Conservation (phyloP, 2,888 invertebrate genomes). For the Athetis lepigone region DNA sequence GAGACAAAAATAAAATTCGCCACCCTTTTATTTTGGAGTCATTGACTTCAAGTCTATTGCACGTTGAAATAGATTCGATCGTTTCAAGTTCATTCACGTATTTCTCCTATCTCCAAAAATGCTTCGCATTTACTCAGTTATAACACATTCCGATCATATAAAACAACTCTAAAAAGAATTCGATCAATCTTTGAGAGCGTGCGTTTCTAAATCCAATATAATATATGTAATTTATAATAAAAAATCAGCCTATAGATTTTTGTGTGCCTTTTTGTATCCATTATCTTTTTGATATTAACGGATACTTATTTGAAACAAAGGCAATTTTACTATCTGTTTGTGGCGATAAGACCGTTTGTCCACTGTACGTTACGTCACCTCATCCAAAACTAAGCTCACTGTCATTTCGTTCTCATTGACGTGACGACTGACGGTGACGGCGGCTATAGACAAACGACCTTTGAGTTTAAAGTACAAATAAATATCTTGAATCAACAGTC, state of each 20-base stretch:
- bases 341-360: too few relatives aligned
- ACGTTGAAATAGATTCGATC: constrained; percentile 39
- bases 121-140: constrained; percentile 28
- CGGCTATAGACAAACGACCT: too few relatives aligned
- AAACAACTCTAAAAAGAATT: constrained; percentile 27
- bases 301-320: too few relatives aligned
- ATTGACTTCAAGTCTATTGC: constrained; percentile 42
- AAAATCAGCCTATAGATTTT: background rate
- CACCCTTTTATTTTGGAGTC: constrained; percentile 28
- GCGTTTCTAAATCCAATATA: constrained; percentile 18
- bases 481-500: too few relatives aligned
- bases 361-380: too few relatives aligned
- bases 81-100: constrained; percentile 48
- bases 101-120: constrained; percentile 35
- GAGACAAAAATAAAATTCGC: constrained; percentile 38
- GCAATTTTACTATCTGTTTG: too few relatives aligned
- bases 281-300: too few relatives aligned
- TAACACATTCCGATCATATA: constrained; percentile 33
- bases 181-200: constrained; percentile 19
- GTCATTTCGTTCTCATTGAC: too few relatives aligned
- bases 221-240: background rate
- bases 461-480: too few relatives aligned
- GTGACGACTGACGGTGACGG: too few relatives aligned
- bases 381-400: too few relatives aligned
- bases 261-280: too few relatives aligned